These are phyloP conservation scores for Apodemus sylvaticus DNA, from an alignment of 2,113 vertebrate species.

Conservation along the genomic window DNA sequence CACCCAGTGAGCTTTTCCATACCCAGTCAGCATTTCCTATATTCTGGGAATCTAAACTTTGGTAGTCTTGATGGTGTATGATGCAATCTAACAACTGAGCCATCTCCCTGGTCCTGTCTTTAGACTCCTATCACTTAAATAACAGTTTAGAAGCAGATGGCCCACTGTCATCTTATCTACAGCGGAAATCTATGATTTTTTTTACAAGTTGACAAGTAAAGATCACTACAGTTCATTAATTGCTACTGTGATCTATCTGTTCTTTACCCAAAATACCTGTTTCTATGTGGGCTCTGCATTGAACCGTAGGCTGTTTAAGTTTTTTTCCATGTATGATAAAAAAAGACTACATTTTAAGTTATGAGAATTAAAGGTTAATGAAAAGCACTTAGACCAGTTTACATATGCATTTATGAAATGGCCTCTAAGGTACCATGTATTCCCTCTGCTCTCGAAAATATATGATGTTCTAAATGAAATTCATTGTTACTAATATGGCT, in stretches of 20 bases:
- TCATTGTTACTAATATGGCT: neutral
- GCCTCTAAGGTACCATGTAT: neutral
- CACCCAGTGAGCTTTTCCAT: neutral
- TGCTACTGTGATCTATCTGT: neutral
- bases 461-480: neutral
- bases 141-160: neutral
- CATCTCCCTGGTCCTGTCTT: neutral
- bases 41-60: neutral
- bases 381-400: neutral
- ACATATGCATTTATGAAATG: neutral
- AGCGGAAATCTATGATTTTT: neutral
- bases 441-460: slow-evolving; percentile 1
- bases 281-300: neutral
- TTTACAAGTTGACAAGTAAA: neutral
- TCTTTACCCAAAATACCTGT: neutral
- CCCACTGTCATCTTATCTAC: neutral
- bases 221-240: neutral
- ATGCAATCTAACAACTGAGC: neutral
- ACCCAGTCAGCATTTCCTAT: neutral
- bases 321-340: neutral
- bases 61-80: neutral
- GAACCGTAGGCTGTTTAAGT: neutral
- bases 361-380: neutral
- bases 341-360: neutral
- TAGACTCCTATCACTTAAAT: slow-evolving; percentile 27